Base-by-base conservation (phyloP, 2,797 vertebrate species). In the Nannoperca obscura region DNA sequence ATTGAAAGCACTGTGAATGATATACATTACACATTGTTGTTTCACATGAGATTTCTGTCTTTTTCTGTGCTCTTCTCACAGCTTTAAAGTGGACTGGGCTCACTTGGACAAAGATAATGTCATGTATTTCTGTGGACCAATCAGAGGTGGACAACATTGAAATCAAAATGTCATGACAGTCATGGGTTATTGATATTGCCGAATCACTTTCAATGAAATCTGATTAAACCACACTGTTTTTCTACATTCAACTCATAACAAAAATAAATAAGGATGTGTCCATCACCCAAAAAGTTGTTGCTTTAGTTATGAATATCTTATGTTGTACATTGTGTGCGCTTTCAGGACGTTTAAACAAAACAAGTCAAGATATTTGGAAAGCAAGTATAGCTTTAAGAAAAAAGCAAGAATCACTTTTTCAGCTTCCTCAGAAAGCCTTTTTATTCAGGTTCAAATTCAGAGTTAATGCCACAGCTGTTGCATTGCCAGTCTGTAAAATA, bases 391-490 rank as follows among this genome's bases (percentile, higher is more conserved):
- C 0, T 0, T 49, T 53, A n/a, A 81, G 30, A 15, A 83, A 76
- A 76, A 82, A 74, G 40, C 66, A 88, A 85, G 13, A 85, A 24
- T 67, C 53, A 88, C 78, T 3, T 44, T 62, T 74, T 62, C 34
- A 71, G 70, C 82, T 88, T 92, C 81, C 79, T 68, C 88, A 89
- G 80, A 90, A 93, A 88, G 80, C 74, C 57, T 90, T 81, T 91
- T 93, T 91, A 90, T 93, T 91, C 63, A 84, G 82, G 83, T 89
- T 88, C 59, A 88, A 60, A 86, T 85, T 82, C 86, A 86, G 80
- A 83, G 69, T 90, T 78, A 88, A 90, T 89, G 84, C 88, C 87
- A 92, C 84, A 87, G 76, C 87, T 82, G 83, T 72, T 87, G 86
- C 76, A 89, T 87, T 77, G 71, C 78, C 80, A 82, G 80, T 86